Conservation (phyloP, 2,888 invertebrate species). For the Apamea epomidion region DNA sequence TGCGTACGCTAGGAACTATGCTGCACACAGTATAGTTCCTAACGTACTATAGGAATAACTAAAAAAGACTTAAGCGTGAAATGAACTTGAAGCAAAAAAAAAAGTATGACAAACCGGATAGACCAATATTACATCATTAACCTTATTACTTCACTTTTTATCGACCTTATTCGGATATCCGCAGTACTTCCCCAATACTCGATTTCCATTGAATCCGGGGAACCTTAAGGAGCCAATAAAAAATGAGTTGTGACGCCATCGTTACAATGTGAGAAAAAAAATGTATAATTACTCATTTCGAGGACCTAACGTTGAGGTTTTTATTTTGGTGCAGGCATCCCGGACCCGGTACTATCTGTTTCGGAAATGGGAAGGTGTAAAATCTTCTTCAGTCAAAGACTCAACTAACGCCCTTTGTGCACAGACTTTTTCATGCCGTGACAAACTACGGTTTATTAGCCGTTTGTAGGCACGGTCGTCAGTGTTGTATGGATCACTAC, state of each 20-base stretch:
- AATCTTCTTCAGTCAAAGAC: not conserved
- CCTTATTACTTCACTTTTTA: conserved; percentile 20
- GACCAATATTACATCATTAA: conserved; percentile 10
- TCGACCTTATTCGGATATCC: conserved; percentile 35
- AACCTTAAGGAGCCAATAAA: not conserved
- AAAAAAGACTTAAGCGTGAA: not conserved
- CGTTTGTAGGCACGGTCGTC: no score
- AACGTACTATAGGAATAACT: no score
- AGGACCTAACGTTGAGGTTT: not conserved
- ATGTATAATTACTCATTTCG: not conserved
- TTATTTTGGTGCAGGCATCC: not conserved
- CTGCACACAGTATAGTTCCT: no score
- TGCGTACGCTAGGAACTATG: no score
- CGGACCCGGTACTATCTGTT: no score
- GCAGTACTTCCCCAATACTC: conserved; percentile 34
- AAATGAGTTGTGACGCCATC: conserved; percentile 35
- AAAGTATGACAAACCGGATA: not conserved
- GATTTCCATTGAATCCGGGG: conserved; percentile 3
- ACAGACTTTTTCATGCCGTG: not conserved
- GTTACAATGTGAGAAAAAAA: not conserved
- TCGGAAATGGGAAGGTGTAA: not conserved
- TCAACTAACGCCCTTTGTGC: not conserved
- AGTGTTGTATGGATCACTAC: no score
- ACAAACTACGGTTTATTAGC: no score
- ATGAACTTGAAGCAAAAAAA: not conserved